A percentile compares a stretch with the other conserved stretches of the same genome.
Conservation (phyloP, 1,140 invertebrate species). For the Nymphalis io region DNA sequence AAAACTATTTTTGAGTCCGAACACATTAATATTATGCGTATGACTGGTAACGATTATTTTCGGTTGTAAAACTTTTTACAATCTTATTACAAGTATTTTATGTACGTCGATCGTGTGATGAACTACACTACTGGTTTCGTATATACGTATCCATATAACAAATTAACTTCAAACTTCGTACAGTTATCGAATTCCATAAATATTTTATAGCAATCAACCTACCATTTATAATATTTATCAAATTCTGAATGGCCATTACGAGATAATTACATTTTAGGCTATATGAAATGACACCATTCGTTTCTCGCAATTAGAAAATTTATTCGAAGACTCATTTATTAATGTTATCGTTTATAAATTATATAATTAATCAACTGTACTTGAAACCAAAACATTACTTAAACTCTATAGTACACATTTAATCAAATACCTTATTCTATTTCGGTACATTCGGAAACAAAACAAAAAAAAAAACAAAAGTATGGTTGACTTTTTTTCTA, state of each 20-base stretch:
- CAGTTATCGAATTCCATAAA: slow-evolving; percentile 48
- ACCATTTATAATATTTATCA: slow-evolving; percentile 45
- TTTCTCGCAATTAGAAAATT: slow-evolving; percentile 30
- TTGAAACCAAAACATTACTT: not conserved
- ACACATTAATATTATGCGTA: not conserved
- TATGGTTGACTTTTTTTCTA: slow-evolving; percentile 18
- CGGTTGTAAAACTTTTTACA: slow-evolving; percentile 25
- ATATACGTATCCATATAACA: not conserved
- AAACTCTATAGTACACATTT: too few relatives aligned
- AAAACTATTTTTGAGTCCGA: not conserved
- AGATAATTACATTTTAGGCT: slow-evolving; percentile 54
- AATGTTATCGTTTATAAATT: slow-evolving; percentile 3
- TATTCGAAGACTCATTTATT: slow-evolving; percentile 10
- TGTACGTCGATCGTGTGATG: slow-evolving; percentile 14
- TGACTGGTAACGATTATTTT: slow-evolving; percentile 31
- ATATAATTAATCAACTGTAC: slow-evolving; percentile 5
- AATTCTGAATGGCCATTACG: slow-evolving; percentile 49
- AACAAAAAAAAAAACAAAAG: not conserved
- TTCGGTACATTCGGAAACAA: not conserved
- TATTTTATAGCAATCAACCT: slow-evolving; percentile 66
- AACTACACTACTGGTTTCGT: slow-evolving; percentile 19
- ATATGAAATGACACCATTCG: slow-evolving; percentile 57
- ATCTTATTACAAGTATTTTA: slow-evolving; percentile 37
- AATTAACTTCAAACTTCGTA: slow-evolving; percentile 27
- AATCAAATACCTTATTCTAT: not conserved